These are phyloP conservation scores for Cheiracanthium punctorium DNA, from an alignment of 2,888 invertebrate genomes.

Conservation along the genomic window DNA sequence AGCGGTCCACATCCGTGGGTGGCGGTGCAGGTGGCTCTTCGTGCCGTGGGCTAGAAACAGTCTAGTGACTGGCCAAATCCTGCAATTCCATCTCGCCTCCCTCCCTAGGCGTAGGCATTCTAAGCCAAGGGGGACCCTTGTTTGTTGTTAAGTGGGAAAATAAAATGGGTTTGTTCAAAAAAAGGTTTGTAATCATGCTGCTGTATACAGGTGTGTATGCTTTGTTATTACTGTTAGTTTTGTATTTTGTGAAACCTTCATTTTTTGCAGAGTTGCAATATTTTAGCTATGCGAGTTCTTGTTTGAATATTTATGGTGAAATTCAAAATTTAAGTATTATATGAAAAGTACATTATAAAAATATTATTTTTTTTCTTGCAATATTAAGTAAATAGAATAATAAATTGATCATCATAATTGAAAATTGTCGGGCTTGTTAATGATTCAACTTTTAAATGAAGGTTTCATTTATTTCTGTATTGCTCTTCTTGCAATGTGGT, in stretches of 20 bases:
- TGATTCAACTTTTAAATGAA: neutral
- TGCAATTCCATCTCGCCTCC: constrained; percentile 67
- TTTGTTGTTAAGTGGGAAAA: constrained; percentile 29
- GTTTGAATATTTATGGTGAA: too few relatives aligned
- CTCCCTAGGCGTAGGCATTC: constrained; percentile 64
- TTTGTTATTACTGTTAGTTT: constrained; percentile 11
- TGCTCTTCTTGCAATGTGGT: neutral
- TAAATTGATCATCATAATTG: too few relatives aligned
- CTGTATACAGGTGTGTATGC: constrained; percentile 31
- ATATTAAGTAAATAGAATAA: too few relatives aligned
- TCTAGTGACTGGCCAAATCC: constrained; percentile 67
- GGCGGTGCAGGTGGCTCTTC: constrained; percentile 71
- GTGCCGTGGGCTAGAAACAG: constrained; percentile 71
- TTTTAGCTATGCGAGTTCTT: too few relatives aligned
- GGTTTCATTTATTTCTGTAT: neutral
- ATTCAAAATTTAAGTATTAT: neutral
- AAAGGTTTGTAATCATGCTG: constrained; percentile 30
- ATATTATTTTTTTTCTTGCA: neutral
- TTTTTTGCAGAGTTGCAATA: neutral
- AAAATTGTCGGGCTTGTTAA: too few relatives aligned
- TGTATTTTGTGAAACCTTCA: constrained; percentile 10
- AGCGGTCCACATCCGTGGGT: constrained; percentile 70
- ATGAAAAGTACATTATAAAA: neutral
- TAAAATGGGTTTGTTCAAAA: constrained; percentile 14
- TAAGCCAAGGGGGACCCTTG: constrained; percentile 45